phyloP scores from a whole-genome alignment of 1,140 invertebrate genomes.

The Venustaconcha ellipsiformis region DNA sequence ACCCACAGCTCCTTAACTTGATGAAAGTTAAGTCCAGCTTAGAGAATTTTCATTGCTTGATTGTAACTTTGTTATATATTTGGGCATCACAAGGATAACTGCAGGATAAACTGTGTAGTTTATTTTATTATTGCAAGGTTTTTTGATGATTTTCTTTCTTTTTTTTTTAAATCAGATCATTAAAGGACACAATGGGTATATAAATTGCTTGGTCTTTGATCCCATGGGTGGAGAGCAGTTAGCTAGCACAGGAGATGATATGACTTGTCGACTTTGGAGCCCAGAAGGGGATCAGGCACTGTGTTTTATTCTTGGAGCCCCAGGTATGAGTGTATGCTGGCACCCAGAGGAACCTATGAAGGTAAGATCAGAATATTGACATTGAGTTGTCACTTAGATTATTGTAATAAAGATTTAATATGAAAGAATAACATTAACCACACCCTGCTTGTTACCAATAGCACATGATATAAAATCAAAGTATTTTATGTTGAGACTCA shows the following conservation, averaged over 20 bases:
- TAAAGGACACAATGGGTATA: conserved; percentile 77
- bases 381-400: too few relatives aligned
- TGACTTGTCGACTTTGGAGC: conserved; percentile 80
- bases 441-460: too few relatives aligned
- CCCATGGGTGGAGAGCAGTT: conserved; percentile 76
- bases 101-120: too few relatives aligned
- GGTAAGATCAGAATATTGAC: conserved; percentile 40
- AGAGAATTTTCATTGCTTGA: too few relatives aligned
- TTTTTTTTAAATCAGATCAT: conserved; percentile 69
- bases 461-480: too few relatives aligned
- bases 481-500: too few relatives aligned
- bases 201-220: conserved; percentile 80
- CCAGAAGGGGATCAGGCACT: conserved; percentile 68
- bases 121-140: background rate
- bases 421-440: too few relatives aligned
- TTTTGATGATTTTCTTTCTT: conserved; percentile 32
- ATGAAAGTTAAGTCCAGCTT: too few relatives aligned
- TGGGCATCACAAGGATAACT: too few relatives aligned
- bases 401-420: too few relatives aligned
- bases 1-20: too few relatives aligned
- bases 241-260: conserved; percentile 83
- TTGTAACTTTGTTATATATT: too few relatives aligned
- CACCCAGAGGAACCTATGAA: conserved; percentile 80
- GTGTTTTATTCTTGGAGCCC: conserved; percentile 76
- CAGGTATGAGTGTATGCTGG: conserved; percentile 78